Conservation (phyloP, 1,140 invertebrate species). For the Arctopsyche grandis region DNA sequence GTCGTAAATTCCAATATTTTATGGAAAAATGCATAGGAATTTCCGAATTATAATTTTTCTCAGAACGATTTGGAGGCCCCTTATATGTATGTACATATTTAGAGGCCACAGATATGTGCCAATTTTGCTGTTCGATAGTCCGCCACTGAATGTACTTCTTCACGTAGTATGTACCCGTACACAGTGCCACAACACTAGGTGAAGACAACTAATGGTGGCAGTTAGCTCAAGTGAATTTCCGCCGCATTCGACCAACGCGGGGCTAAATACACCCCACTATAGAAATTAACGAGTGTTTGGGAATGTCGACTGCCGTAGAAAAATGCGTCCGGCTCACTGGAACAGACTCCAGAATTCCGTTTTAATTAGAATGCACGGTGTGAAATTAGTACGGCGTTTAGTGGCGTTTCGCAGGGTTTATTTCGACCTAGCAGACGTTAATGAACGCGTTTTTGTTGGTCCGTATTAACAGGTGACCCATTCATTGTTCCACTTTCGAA, state of each 20-base stretch:
- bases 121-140: too few species aligned
- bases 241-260: neutral
- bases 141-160: too few species aligned
- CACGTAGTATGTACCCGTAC: too few species aligned
- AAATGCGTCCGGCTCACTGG: neutral
- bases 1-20: too few species aligned
- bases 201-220: too few species aligned
- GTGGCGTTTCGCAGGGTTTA: neutral
- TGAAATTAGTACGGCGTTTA: neutral
- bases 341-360: neutral
- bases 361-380: neutral
- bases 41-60: too few species aligned
- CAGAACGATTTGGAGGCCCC: too few species aligned
- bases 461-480: slow-evolving; percentile 9
- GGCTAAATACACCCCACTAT: neutral
- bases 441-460: slow-evolving; percentile 15
- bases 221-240: neutral
- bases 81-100: too few species aligned
- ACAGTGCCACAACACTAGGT: too few species aligned
- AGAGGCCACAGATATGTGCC: too few species aligned
- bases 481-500: neutral
- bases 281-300: neutral
- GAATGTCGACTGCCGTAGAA: neutral
- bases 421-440: neutral
- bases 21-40: too few species aligned